phyloP scores from a whole-genome alignment of 2,797 vertebrate genomes.

The Notamacropus eugenii region DNA sequence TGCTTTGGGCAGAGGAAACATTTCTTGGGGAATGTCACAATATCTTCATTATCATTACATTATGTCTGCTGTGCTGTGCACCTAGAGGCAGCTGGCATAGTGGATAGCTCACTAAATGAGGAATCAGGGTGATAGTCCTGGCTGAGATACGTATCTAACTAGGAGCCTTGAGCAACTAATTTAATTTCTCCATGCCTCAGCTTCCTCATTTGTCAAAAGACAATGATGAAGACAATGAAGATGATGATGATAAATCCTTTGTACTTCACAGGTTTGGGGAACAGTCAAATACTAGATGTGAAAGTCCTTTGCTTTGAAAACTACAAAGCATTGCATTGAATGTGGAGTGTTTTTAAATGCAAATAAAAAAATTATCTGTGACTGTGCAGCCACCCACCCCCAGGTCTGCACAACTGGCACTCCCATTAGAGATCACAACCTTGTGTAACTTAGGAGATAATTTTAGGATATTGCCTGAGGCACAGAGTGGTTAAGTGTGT shows the following conservation, averaged over 20 bases:
- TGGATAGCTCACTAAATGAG: neutral
- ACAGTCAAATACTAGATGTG: neutral
- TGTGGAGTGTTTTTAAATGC: neutral
- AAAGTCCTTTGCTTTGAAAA: neutral
- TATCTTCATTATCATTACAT: neutral
- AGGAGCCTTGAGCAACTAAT: neutral
- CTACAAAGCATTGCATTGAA: neutral
- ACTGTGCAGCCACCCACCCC: neutral
- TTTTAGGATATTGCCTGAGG: neutral
- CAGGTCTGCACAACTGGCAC: neutral
- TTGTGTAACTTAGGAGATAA: neutral
- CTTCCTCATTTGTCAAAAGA: neutral
- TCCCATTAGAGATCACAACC: neutral
- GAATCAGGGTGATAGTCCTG: neutral
- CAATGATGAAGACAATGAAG: neutral
- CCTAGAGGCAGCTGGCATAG: neutral
- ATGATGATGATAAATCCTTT: neutral
- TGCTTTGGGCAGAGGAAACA: neutral
- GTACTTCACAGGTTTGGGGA: neutral
- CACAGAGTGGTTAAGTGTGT: neutral
- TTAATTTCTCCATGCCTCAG: neutral
- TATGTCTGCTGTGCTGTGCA: neutral
- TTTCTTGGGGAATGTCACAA: neutral
- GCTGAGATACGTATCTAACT: neutral
- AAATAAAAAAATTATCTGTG: neutral